Percentiles rank a stretch among this genome's conserved stretches.
Conservation (phyloP, 1,140 invertebrate genomes). For the Oncopodura yosiiana region DNA sequence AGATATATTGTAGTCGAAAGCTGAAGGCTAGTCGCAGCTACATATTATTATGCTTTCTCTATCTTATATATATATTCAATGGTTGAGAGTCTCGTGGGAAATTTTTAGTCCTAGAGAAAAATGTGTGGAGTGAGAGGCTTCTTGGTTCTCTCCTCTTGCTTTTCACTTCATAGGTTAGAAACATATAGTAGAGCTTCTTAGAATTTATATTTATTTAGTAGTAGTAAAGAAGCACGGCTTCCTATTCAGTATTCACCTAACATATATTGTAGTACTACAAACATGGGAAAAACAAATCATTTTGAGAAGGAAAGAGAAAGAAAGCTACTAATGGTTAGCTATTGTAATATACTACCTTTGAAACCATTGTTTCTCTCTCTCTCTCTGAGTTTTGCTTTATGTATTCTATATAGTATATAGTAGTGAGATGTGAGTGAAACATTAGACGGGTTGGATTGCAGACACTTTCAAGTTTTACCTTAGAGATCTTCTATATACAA, state of each 20-base stretch:
- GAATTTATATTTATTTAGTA: too few relatives aligned
- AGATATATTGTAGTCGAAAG: background rate
- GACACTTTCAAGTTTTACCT: background rate
- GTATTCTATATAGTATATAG: slow-evolving; percentile 3
- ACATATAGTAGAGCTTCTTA: too few relatives aligned
- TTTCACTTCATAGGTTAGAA: too few relatives aligned
- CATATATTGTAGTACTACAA: too few relatives aligned
- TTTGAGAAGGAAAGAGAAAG: slow-evolving; percentile 2
- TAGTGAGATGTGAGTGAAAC: slow-evolving; percentile 7
- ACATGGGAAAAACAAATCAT: slow-evolving; percentile 23
- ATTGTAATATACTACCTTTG: too few relatives aligned
- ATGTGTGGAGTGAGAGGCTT: slow-evolving; percentile 25
- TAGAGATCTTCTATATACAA: background rate
- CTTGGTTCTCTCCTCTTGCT: slow-evolving; percentile 16
- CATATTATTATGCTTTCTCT: background rate
- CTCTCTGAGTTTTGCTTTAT: slow-evolving; percentile 6
- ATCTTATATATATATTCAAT: slow-evolving; percentile 1
- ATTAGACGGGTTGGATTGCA: slow-evolving; percentile 1
- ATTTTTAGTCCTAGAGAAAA: slow-evolving; percentile 22
- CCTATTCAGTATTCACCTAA: too few relatives aligned
- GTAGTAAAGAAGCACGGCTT: too few relatives aligned
- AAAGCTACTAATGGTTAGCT: too few relatives aligned
- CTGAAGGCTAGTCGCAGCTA: slow-evolving; percentile 7
- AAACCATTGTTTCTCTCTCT: too few relatives aligned
- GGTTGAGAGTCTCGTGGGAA: slow-evolving; percentile 26